phyloP scores from a whole-genome alignment of 92 coral and sea anemone species.

The Palythoa grandis region DNA sequence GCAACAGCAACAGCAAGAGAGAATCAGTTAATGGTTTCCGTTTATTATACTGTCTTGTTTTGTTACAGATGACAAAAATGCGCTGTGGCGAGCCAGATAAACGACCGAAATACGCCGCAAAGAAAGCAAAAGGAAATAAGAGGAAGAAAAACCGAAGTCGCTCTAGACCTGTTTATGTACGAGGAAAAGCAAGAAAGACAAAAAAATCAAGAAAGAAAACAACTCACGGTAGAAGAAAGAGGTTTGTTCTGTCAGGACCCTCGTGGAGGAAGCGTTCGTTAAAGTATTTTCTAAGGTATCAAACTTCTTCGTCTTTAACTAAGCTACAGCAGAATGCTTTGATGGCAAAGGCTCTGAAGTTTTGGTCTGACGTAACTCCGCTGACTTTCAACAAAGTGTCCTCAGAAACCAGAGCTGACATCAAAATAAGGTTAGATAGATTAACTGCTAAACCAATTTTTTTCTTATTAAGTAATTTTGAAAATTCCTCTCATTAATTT shows the following conservation, averaged over 20 bases:
- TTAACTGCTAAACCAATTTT: no score
- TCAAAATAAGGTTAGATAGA: not conserved
- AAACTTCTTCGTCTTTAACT: not conserved
- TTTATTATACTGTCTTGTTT: not conserved
- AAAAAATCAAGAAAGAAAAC: not conserved
- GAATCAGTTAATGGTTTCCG: not conserved
- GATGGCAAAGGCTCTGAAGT: not conserved
- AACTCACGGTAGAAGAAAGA: not conserved
- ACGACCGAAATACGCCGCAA: not conserved
- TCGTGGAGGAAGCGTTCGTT: slow-evolving; percentile 1
- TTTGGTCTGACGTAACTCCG: slow-evolving; percentile 14
- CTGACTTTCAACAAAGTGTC: slow-evolving; percentile 5
- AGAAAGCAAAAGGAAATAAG: not conserved
- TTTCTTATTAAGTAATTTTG: no score
- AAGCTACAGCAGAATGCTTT: not conserved
- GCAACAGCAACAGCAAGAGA: not conserved
- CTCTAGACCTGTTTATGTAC: not conserved
- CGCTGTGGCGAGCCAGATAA: slow-evolving; percentile 5
- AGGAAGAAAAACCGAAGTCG: not conserved
- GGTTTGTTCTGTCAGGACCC: slow-evolving; percentile 5
- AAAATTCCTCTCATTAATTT: no score
- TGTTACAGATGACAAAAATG: not conserved
- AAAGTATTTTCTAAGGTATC: not conserved
- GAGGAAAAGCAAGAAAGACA: not conserved
- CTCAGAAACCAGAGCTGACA: not conserved